These are phyloP conservation scores for Terrapene triunguis DNA, from an alignment of 2,113 vertebrate genomes.

Conservation along the genomic window DNA sequence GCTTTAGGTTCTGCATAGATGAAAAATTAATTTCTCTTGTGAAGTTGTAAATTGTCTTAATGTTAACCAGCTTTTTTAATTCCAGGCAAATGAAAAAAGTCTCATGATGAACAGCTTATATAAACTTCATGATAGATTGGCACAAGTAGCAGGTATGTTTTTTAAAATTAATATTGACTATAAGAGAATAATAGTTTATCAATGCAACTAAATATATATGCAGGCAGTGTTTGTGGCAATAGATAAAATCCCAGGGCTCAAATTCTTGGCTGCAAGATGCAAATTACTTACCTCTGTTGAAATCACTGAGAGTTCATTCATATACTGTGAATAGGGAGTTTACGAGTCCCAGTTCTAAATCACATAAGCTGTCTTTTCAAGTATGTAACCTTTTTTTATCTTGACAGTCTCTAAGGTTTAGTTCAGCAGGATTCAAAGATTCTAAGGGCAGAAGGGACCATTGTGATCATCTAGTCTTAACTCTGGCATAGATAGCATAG, in stretches of 20 bases:
- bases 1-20: not conserved
- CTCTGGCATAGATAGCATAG: fast-evolving
- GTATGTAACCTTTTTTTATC: not conserved
- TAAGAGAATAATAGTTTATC: not conserved
- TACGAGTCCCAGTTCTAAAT: not conserved
- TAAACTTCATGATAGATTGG: conserved; percentile 93
- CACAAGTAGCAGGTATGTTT: conserved; percentile 90
- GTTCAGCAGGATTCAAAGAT: not conserved
- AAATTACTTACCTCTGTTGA: not conserved
- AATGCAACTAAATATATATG: not conserved
- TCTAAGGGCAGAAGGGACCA: not conserved
- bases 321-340: not conserved
- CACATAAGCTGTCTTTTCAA: not conserved
- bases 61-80: conserved; percentile 55
- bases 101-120: conserved; percentile 92
- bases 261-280: not conserved
- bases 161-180: conserved; percentile 32
- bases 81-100: conserved; percentile 83
- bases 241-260: not conserved
- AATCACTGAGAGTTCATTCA: not conserved
- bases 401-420: not conserved
- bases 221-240: not conserved
- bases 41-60: conserved; percentile 8
- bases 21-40: not conserved
- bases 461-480: not conserved